phyloP scores from a whole-genome alignment of 2,888 invertebrate species.

The Spodoptera exigua region DNA sequence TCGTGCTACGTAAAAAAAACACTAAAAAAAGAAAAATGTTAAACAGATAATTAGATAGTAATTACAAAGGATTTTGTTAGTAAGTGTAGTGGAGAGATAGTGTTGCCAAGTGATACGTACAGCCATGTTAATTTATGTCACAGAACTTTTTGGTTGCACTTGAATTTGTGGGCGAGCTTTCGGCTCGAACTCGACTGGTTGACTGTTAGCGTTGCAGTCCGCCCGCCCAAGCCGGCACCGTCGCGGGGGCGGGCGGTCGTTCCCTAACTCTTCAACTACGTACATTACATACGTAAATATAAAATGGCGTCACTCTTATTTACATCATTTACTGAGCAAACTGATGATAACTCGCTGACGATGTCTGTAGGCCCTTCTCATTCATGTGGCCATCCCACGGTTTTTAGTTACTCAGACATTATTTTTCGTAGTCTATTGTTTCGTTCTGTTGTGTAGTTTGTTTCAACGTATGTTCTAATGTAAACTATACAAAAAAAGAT shows the following conservation, averaged over 20 bases:
- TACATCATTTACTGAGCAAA: slow-evolving; percentile 59
- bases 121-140: slow-evolving; percentile 75
- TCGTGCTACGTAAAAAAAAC: background rate
- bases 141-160: slow-evolving; percentile 68
- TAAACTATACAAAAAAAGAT: background rate
- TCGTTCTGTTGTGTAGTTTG: background rate
- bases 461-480: slow-evolving; percentile 3
- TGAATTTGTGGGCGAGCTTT: slow-evolving; percentile 71
- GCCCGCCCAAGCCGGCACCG: slow-evolving; percentile 79
- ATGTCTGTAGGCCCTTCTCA: slow-evolving; percentile 45
- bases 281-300: slow-evolving; percentile 44
- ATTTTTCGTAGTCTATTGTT: slow-evolving; percentile 16
- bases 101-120: slow-evolving; percentile 72
- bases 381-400: slow-evolving; percentile 45
- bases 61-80: slow-evolving; percentile 19
- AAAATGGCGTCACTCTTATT: slow-evolving; percentile 68
- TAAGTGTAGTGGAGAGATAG: slow-evolving; percentile 26
- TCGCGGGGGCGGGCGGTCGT: slow-evolving; percentile 75
- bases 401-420: slow-evolving; percentile 1
- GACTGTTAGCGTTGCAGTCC: slow-evolving; percentile 74
- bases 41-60: background rate
- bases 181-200: slow-evolving; percentile 74
- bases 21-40: background rate
- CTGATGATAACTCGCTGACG: slow-evolving; percentile 30
- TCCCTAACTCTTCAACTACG: slow-evolving; percentile 49